These are phyloP conservation scores for Ammospiza caudacuta DNA, from an alignment of 2,113 vertebrate species.

Conservation along the genomic window DNA sequence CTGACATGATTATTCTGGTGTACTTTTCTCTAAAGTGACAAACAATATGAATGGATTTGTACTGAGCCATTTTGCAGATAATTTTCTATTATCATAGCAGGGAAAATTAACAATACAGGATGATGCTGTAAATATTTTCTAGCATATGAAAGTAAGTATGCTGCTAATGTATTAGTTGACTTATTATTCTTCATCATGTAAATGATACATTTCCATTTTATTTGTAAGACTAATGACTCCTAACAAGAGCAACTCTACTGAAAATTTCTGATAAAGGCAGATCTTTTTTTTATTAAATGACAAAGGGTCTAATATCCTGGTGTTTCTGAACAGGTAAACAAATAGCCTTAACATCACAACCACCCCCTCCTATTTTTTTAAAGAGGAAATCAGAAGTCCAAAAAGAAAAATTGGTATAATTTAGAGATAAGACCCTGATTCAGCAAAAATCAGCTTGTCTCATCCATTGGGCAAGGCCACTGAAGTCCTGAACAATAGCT, in stretches of 20 bases:
- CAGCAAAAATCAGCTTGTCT: constrained; percentile 33
- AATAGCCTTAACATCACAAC: neutral
- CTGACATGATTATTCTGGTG: neutral
- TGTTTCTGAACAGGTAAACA: constrained; percentile 22
- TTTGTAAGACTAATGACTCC: neutral
- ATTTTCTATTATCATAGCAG: neutral
- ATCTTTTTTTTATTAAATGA: neutral
- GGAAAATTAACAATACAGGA: neutral
- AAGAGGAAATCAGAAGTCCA: neutral
- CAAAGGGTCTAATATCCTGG: neutral
- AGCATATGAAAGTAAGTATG: neutral
- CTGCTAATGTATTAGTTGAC: neutral
- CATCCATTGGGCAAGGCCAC: neutral
- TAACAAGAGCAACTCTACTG: neutral
- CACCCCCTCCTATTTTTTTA: neutral
- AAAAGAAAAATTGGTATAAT: constrained; percentile 54
- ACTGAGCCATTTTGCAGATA: neutral
- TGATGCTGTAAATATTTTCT: constrained; percentile 19
- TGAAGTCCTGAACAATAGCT: neutral
- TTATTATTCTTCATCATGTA: neutral
- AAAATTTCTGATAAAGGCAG: neutral
- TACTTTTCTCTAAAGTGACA: neutral
- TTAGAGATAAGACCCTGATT: constrained; percentile 42
- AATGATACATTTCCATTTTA: neutral
- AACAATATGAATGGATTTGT: neutral